Base-by-base conservation (phyloP, 2,888 invertebrate genomes). In the Leptinotarsa peninsularis region DNA sequence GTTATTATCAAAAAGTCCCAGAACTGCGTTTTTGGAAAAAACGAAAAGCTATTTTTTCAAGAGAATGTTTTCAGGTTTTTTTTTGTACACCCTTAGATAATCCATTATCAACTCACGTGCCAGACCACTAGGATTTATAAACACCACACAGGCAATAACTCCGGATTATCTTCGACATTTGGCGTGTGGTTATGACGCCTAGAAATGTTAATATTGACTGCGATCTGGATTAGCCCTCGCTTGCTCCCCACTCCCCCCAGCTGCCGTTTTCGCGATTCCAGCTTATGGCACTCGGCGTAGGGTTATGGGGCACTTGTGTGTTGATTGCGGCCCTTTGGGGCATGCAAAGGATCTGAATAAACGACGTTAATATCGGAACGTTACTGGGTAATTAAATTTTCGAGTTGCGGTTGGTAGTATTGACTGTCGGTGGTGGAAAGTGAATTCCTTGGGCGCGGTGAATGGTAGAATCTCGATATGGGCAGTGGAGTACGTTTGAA, bases 131-230 rank as follows among this genome's bases (percentile, higher is more conserved):
- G 71, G 78, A 73, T 71, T 76, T 74, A 76, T 72, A 74, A 78
- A 78, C 78, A 83, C 84, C 83, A 81, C 83, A 84, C 81, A 80
- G 83, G 85, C 85, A 85, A 86, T 86, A 86, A 86, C 84, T 86
- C 82, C 78, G 85, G 86, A 85, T 86, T 86, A 86, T 82, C 84
- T 81, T 82, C 81, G 85, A 85, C 85, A 83, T 86, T 86, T 84
- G 71, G 84, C 83, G 70, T 84, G 83, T 84, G 85, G 84, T 85
- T 85, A 85, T 86, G 85, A 86, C 86, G 85, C 85, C 85, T 84
- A 84, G 85, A 85, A 87, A 86, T 85, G 87, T 86, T 86, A 86
- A 87, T 87, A 87, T 86, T 87, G 86, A 86, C 86, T 84, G 84
- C 83, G 84, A 83, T 74, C 79, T 74, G 82, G 80, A 81, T 83